Percentiles rank a stretch among this genome's conserved stretches.
These are phyloP conservation scores for Digitonthophagus gazella DNA, from an alignment of 2,888 invertebrate genomes.

Conservation along the genomic window DNA sequence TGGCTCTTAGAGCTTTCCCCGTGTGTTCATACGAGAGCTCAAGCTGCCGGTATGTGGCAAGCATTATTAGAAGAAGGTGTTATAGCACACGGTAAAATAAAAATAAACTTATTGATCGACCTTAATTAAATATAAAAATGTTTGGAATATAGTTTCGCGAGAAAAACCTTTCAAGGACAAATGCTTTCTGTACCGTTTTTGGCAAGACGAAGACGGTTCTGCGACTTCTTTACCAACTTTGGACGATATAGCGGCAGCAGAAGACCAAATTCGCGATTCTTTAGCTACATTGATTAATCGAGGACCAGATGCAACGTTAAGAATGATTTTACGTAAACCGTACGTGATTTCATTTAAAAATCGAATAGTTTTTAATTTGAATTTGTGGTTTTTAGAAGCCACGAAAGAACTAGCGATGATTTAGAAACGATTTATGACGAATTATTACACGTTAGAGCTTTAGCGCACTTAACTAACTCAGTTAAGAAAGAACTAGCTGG, in stretches of 20 bases:
- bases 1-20: conserved; percentile 69
- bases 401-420: conserved; percentile 75
- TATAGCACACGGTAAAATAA: conserved; percentile 65
- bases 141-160: conserved; percentile 60
- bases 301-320: conserved; percentile 75
- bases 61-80: conserved; percentile 77
- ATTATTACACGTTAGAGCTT: conserved; percentile 74
- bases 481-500: conserved; percentile 78
- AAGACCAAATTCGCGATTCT: conserved; percentile 67
- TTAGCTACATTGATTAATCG: conserved; percentile 66
- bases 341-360: conserved; percentile 52
- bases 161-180: conserved; percentile 82
- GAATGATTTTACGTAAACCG: conserved; percentile 79
- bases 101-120: background rate
- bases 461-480: conserved; percentile 77
- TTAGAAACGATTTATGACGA: conserved; percentile 81
- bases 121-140: background rate
- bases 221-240: conserved; percentile 55
- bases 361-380: background rate
- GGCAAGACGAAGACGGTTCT: conserved; percentile 65
- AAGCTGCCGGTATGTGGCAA: conserved; percentile 82
- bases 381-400: conserved; percentile 55
- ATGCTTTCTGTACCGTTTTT: conserved; percentile 78
- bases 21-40: conserved; percentile 63
- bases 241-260: conserved; percentile 63